Evolutionary conservation across 2,113 vertebrate genomes (phyloP), one percentile per base, ranked within the genome.

Genomic region (Acinonyx jubatus): DNA sequence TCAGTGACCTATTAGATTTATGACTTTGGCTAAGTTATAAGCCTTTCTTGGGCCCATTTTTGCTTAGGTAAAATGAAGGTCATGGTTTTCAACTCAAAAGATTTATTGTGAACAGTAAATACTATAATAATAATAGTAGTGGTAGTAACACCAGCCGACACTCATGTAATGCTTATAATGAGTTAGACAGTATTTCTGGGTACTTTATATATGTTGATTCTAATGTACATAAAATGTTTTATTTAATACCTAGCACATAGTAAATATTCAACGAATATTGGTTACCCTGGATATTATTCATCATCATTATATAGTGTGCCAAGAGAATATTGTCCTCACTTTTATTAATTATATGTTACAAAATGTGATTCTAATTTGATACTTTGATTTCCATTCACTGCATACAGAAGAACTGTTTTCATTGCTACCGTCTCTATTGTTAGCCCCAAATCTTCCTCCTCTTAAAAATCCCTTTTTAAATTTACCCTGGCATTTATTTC

Each of bases 1-100:
- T 36, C 7, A 84, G 9, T 57, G 57, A 36, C n/a, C 25, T 89
- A 50, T 7, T 89, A 41, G 29, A 18, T 93, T 96, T 68, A 84
- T 81, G 63, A 65, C 7, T 25, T 94, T 68, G 45, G 31, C 36
- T 31, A 82, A 76, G 1, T 92, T 71, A 73, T 92, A 68, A 88
- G 19, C 25, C 81, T 92, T 9, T 92, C 13, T 96, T 68, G 63
- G 63, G 45, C 5, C 38, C 25, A 18, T 82, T 82, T 97, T 50
- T 96, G 63, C 65, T 65, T 48, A 52, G 21, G 8, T 69, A 89
- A 93, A 89, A 87, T 73, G 19, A 89, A 90, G 33, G 27, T 55
- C 52, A 63, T 74, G 18, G 7, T 63, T 91, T 97, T 79, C 61
- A 94, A n/a, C 5, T 89, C 85, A 84, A 87, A 90, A 97, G 65